A percentile compares a stretch with the other conserved stretches of the same genome.
phyloP scores from a whole-genome alignment of 2,888 invertebrate genomes.

The Cremastinae sp. region DNA sequence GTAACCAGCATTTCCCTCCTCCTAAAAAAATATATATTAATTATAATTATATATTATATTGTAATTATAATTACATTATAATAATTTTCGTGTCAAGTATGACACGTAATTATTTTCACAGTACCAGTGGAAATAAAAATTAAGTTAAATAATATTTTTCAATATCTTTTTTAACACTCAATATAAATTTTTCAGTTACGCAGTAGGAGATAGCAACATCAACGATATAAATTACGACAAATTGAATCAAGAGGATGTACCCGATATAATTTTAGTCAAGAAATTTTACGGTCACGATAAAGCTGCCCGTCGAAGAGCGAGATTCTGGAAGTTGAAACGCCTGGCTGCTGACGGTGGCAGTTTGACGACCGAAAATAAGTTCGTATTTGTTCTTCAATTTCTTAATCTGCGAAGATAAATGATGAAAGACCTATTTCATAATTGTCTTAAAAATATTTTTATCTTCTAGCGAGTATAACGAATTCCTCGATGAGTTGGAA shows the following conservation, averaged over 20 bases:
- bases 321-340: constrained; percentile 96
- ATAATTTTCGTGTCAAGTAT: constrained; percentile 2
- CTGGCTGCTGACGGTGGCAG: constrained; percentile 86
- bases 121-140: no score
- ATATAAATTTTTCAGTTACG: constrained; percentile 89
- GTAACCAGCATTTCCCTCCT: no score
- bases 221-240: constrained; percentile 95
- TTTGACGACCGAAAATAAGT: constrained; percentile 85
- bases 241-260: constrained; percentile 85
- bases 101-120: no score
- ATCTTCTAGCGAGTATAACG: constrained; percentile 90
- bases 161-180: no score
- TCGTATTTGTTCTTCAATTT: constrained; percentile 75
- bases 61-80: background rate
- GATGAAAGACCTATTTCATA: background rate
- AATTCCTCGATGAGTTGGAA: constrained; percentile 98
- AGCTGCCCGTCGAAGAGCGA: constrained; percentile 86
- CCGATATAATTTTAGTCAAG: constrained; percentile 97
- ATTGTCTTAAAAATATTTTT: background rate
- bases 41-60: background rate
- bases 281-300: constrained; percentile 90
- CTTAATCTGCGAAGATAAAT: background rate
- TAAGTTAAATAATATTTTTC: no score
- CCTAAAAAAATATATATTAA: no score
- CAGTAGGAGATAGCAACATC: constrained; percentile 93